phyloP scores from a whole-genome alignment of 2,888 invertebrate genomes.

The Elysia crispata region DNA sequence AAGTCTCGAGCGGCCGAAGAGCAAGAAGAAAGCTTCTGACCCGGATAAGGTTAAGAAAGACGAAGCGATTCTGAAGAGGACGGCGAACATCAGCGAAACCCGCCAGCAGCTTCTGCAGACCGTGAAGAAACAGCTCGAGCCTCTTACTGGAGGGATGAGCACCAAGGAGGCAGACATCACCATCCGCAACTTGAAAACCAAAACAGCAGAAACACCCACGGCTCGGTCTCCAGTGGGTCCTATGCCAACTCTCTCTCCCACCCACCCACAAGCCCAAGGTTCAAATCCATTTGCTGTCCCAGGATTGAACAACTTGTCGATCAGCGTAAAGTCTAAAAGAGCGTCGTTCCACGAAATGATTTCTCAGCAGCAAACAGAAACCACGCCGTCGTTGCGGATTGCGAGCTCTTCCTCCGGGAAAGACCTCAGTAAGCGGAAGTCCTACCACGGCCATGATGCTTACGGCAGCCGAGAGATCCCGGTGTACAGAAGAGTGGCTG shows the following conservation, averaged over 20 bases:
- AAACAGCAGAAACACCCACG: background rate
- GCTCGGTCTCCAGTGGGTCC: background rate
- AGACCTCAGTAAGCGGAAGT: slow-evolving; percentile 4
- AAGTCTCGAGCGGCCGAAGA: slow-evolving; percentile 24
- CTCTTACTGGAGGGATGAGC: background rate
- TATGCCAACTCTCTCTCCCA: background rate
- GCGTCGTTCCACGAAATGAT: slow-evolving; percentile 44
- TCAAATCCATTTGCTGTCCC: background rate
- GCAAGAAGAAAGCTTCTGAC: slow-evolving; percentile 19
- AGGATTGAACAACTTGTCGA: slow-evolving; percentile 30
- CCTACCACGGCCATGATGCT: slow-evolving; percentile 16
- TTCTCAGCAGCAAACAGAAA: slow-evolving; percentile 2
- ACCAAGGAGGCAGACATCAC: slow-evolving; percentile 31
- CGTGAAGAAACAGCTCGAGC: background rate
- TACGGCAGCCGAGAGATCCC: slow-evolving; percentile 45
- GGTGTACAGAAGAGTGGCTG: slow-evolving; percentile 33
- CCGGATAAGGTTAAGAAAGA: slow-evolving; percentile 29
- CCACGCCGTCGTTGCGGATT: background rate
- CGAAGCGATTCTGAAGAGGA: slow-evolving; percentile 32
- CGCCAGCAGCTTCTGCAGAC: slow-evolving; percentile 29
- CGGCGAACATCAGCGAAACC: slow-evolving; percentile 3
- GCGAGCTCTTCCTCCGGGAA: background rate
- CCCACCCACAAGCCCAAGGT: background rate
- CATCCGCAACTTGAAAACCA: background rate
- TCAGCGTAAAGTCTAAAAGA: slow-evolving; percentile 29